These are phyloP conservation scores for Tapirus terrestris DNA, from an alignment of 2,113 vertebrate species.

Conservation along the genomic window DNA sequence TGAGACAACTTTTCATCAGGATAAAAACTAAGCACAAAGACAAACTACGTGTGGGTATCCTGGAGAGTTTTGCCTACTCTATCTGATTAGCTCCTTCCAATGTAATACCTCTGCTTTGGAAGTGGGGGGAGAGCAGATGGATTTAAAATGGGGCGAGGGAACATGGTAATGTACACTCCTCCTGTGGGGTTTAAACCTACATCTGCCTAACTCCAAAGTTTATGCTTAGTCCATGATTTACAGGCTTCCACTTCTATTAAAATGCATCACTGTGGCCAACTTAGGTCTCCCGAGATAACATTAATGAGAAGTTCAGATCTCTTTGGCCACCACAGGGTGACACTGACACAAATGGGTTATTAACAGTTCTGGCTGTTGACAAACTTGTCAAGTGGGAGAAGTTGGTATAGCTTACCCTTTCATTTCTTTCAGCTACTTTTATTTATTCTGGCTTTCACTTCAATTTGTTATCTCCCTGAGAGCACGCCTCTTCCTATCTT, in stretches of 20 bases:
- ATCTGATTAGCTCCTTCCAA: neutral
- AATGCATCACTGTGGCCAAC: neutral
- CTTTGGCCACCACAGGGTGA: neutral
- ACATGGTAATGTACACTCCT: neutral
- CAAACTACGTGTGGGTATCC: neutral
- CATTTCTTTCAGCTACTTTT: neutral
- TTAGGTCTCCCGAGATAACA: neutral
- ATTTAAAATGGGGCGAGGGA: neutral
- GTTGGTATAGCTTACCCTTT: neutral
- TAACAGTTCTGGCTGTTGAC: conserved; percentile 6
- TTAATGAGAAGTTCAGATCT: neutral
- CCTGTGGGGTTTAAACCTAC: neutral
- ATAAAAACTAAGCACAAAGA: neutral
- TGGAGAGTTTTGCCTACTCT: neutral
- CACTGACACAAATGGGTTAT: neutral
- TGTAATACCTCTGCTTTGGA: neutral
- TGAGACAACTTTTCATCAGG: neutral
- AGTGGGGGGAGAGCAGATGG: neutral
- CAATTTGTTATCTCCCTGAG: neutral
- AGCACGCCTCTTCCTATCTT: neutral
- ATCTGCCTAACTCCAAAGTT: neutral
- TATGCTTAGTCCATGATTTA: neutral
- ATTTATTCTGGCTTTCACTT: neutral
- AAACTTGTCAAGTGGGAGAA: neutral
- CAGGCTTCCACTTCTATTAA: neutral